Conservation (phyloP, 2,113 vertebrate genomes). For the Cryptotis parvus region DNA sequence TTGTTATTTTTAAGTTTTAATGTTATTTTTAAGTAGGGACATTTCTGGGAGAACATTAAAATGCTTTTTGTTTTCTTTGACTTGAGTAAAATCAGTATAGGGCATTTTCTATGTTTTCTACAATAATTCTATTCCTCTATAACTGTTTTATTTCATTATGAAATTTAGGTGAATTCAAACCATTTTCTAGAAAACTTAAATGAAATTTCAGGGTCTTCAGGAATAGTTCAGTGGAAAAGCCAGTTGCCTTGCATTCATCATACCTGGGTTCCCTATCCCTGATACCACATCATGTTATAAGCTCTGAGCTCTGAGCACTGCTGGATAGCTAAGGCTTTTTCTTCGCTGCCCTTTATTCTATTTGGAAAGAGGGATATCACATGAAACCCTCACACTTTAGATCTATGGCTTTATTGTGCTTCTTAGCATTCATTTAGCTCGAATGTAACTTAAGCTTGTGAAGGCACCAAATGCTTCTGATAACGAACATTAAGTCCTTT, state of each 20-base stretch:
- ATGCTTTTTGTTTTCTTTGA: not conserved
- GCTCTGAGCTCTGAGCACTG: too few species aligned
- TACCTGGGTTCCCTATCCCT: too few species aligned
- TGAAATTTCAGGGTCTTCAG: not conserved
- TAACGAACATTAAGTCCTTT: not conserved
- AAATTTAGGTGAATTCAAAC: not conserved
- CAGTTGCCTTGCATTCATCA: too few species aligned
- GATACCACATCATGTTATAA: too few species aligned
- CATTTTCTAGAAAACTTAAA: not conserved
- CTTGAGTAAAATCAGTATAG: slow-evolving; percentile 3
- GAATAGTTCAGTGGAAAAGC: too few species aligned
- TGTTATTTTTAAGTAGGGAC: not conserved
- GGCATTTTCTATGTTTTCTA: not conserved
- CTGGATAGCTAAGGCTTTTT: not conserved
- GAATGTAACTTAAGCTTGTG: not conserved
- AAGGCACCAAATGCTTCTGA: not conserved
- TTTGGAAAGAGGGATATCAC: not conserved
- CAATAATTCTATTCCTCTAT: not conserved
- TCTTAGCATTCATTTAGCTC: not conserved
- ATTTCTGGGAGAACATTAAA: slow-evolving; percentile 9
- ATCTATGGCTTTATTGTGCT: not conserved
- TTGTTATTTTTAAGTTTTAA: too few species aligned
- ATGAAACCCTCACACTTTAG: not conserved
- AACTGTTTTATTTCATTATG: not conserved
- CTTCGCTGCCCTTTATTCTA: not conserved